Evolutionary conservation across 2,797 vertebrate species (phyloP).

Genomic region (Anniella stebbinsi): DNA sequence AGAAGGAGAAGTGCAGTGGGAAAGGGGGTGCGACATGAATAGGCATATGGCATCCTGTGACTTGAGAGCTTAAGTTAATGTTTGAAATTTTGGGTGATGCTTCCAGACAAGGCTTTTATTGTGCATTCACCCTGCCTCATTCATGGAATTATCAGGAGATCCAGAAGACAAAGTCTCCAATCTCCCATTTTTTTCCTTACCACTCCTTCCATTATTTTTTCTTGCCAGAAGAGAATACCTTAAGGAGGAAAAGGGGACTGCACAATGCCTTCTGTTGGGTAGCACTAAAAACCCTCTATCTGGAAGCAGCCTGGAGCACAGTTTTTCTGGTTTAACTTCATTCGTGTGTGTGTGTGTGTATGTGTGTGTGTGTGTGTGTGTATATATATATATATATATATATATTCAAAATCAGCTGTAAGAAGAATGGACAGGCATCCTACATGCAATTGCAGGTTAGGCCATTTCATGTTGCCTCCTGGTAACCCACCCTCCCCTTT

Average conservation of each 20-base stretch:
- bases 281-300: too few relatives aligned
- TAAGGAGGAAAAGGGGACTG: too few relatives aligned
- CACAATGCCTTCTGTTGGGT: too few relatives aligned
- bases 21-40: background rate
- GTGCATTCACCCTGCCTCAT: too few relatives aligned
- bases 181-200: background rate
- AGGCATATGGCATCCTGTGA: background rate
- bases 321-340: background rate
- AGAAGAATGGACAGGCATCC: background rate
- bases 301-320: background rate
- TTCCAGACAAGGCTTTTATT: too few relatives aligned
- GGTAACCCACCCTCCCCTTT: background rate
- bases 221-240: too few relatives aligned
- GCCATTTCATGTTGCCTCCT: background rate
- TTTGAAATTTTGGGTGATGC: background rate
- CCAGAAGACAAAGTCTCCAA: background rate
- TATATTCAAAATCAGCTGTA: background rate
- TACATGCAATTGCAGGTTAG: background rate
- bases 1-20: background rate
- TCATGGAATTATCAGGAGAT: too few relatives aligned
- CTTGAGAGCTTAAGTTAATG: background rate
- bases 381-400: fast-evolving
- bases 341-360: background rate
- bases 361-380: fast-evolving
- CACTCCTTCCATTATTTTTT: too few relatives aligned